Conservation (phyloP, 2,113 vertebrate genomes). For the Capra hircus region DNA sequence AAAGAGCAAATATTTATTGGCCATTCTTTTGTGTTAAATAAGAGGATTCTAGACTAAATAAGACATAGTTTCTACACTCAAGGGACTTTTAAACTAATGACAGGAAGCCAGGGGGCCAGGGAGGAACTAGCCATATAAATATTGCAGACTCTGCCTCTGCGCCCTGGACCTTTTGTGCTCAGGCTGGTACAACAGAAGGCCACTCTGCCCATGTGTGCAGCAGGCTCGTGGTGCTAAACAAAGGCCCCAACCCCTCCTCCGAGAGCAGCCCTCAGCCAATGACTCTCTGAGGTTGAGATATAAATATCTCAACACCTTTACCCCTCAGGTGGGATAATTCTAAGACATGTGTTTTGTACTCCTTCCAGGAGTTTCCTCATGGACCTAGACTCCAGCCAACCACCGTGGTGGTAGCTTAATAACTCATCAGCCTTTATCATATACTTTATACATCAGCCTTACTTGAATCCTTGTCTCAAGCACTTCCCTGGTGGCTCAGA, state of each 20-base stretch:
- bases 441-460: background rate
- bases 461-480: background rate
- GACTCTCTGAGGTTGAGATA: background rate
- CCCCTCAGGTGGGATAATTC: background rate
- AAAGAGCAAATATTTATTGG: slow-evolving; percentile 24
- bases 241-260: background rate
- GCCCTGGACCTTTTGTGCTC: background rate
- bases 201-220: background rate
- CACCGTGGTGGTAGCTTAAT: background rate
- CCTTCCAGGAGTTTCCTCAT: background rate
- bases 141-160: background rate
- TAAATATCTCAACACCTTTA: background rate
- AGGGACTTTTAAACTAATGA: background rate
- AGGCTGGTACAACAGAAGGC: background rate
- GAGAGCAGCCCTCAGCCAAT: background rate
- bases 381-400: background rate
- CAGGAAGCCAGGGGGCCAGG: accelerated
- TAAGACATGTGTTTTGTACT: background rate
- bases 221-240: background rate
- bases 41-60: background rate
- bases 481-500: background rate
- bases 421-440: background rate
- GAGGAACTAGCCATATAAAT: background rate
- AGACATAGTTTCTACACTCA: background rate
- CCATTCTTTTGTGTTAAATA: background rate